phyloP scores from a whole-genome alignment of 2,797 vertebrate genomes.

The Monodelphis domestica region DNA sequence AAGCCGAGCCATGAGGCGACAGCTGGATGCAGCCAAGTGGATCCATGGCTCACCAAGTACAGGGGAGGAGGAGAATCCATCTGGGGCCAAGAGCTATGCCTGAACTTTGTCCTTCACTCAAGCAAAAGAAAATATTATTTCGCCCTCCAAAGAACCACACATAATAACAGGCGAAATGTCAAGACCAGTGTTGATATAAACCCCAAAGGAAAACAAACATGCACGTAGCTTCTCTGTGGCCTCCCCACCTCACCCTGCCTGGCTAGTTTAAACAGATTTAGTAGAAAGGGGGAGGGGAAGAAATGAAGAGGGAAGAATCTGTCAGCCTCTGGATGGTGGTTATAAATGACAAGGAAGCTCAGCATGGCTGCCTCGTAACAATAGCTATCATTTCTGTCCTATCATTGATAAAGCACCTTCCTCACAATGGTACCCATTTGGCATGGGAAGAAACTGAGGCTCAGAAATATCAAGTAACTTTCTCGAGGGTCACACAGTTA shows the following conservation, averaged over 20 bases:
- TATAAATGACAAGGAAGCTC: neutral
- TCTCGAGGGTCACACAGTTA: neutral
- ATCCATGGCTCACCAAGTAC: conserved; percentile 55
- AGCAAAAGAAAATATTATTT: conserved; percentile 91
- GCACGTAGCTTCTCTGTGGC: conserved; percentile 84
- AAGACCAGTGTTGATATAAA: conserved; percentile 89
- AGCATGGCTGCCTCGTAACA: neutral
- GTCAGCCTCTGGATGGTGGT: neutral
- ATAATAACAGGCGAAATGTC: conserved; percentile 90
- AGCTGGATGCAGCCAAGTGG: neutral
- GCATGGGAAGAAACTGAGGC: neutral
- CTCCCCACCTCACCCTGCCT: conserved; percentile 84
- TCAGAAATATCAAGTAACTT: neutral
- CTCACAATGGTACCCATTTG: neutral
- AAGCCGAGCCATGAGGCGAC: neutral
- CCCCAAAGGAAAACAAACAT: conserved; percentile 90
- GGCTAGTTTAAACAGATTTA: conserved; percentile 85
- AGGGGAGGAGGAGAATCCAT: conserved; percentile 80
- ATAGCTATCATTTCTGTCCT: neutral
- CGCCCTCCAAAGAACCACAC: conserved; percentile 89
- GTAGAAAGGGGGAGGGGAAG: conserved; percentile 69
- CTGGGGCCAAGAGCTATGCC: conserved; percentile 84
- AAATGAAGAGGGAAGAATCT: conserved; percentile 28
- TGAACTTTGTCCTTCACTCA: conserved; percentile 89
- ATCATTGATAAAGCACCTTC: neutral